Conservation (phyloP, 1,140 invertebrate species). For the Pectinophora gossypiella region DNA sequence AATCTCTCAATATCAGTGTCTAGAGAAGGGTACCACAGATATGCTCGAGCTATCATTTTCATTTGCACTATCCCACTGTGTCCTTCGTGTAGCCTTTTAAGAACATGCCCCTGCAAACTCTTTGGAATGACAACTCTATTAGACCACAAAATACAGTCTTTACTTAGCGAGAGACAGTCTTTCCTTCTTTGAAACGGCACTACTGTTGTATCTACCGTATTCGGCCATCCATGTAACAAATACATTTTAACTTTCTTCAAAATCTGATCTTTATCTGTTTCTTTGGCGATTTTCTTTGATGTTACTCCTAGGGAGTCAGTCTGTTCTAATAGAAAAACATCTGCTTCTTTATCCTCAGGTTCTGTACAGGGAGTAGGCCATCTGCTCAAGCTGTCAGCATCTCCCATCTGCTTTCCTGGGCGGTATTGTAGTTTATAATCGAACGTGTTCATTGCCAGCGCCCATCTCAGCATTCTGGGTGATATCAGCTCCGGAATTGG, state of each 20-base stretch:
- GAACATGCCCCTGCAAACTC: constrained; percentile 1
- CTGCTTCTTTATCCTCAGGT: background rate
- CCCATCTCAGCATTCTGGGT: constrained; percentile 26
- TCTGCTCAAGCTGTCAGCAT: constrained; percentile 9
- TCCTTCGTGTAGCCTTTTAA: constrained; percentile 20
- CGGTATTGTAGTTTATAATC: constrained; percentile 23
- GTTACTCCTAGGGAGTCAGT: background rate
- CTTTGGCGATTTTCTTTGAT: background rate
- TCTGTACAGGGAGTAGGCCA: constrained; percentile 1
- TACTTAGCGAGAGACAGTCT: constrained; percentile 12
- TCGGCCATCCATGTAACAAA: constrained; percentile 10
- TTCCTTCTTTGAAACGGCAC: constrained; percentile 6
- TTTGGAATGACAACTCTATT: constrained; percentile 9
- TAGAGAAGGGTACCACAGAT: constrained; percentile 46
- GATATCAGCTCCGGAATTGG: constrained; percentile 18
- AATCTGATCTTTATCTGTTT: constrained; percentile 5
- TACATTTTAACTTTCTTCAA: constrained; percentile 6
- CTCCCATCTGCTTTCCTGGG: constrained; percentile 9
- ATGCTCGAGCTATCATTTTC: constrained; percentile 33
- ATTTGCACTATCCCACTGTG: constrained; percentile 38
- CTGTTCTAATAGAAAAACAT: constrained; percentile 7
- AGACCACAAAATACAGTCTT: constrained; percentile 13
- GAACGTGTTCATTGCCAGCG: constrained; percentile 20
- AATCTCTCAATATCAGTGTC: constrained; percentile 39
- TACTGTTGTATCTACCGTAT: constrained; percentile 1